Percentiles rank a stretch among this genome's conserved stretches.
These are phyloP conservation scores for Pseudocheirus occidentalis DNA, from an alignment of 2,797 vertebrate species.

Conservation along the genomic window DNA sequence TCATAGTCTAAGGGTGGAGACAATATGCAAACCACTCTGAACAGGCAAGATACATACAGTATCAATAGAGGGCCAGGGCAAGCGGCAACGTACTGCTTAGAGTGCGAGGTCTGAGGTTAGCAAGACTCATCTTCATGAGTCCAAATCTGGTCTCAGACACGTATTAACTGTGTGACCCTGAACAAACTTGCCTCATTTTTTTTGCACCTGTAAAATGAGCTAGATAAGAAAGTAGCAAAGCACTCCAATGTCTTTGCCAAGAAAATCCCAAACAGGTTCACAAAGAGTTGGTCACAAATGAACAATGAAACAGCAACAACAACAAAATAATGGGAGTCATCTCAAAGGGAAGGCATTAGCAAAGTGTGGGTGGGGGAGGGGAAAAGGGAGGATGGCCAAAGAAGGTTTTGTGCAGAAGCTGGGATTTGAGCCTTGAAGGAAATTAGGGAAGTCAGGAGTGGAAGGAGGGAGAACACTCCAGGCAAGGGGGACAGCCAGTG, in stretches of 20 bases:
- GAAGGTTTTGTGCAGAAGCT: not conserved
- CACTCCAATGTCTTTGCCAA: not conserved
- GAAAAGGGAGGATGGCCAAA: not conserved
- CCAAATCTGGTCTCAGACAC: not conserved
- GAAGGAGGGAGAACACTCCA: not conserved
- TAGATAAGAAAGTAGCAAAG: not conserved
- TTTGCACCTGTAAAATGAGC: not conserved
- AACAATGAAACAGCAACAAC: too few species aligned
- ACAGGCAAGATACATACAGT: not conserved
- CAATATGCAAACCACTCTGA: not conserved
- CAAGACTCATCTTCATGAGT: not conserved
- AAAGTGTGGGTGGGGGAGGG: too few species aligned
- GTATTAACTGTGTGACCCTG: not conserved
- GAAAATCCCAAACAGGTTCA: not conserved
- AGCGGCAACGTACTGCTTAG: not conserved
- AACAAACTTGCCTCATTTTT: not conserved
- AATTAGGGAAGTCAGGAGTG: not conserved
- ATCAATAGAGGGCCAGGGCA: not conserved
- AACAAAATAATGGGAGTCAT: not conserved
- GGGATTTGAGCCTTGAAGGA: not conserved
- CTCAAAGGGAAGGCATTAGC: not conserved
- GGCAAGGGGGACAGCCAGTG: not conserved
- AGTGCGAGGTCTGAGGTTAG: not conserved
- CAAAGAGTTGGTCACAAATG: not conserved
- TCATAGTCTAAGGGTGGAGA: not conserved